phyloP scores from a whole-genome alignment of 2,888 invertebrate species.

The Napeogenes sylphis region DNA sequence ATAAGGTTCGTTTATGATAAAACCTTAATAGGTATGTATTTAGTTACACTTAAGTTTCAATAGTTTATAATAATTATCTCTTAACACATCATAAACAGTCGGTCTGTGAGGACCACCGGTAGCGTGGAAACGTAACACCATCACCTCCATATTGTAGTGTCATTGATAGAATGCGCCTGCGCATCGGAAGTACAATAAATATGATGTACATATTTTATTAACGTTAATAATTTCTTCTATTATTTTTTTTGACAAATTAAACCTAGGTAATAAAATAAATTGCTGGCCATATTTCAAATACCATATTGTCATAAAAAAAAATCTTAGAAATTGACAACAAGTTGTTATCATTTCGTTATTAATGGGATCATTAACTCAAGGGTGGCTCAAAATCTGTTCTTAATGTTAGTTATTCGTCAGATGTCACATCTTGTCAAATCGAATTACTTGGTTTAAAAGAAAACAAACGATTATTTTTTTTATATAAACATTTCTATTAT shows the following conservation, averaged over 20 bases:
- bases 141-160: conserved; percentile 29
- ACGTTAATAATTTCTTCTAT: too few species aligned
- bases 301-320: not conserved
- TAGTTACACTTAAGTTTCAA: conserved; percentile 5
- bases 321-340: conserved; percentile 21
- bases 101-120: conserved; percentile 23
- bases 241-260: not conserved
- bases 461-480: too few species aligned
- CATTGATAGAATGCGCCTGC: conserved; percentile 31
- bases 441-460: conserved; percentile 8
- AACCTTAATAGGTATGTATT: conserved; percentile 2
- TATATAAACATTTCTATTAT: too few species aligned
- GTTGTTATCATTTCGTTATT: conserved; percentile 27
- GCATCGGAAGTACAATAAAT: conserved; percentile 21
- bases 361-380: conserved; percentile 26
- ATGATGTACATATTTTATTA: conserved; percentile 8
- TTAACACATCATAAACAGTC: conserved; percentile 9
- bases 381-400: conserved; percentile 14
- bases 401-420: conserved; percentile 47
- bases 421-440: conserved; percentile 23
- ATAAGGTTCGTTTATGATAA: not conserved
- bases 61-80: conserved; percentile 18
- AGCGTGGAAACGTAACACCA: conserved; percentile 28
- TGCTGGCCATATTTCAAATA: not conserved
- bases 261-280: not conserved